Evolutionary conservation across 2,888 invertebrate species (phyloP).

Genomic region (Lochmaea crataegi): DNA sequence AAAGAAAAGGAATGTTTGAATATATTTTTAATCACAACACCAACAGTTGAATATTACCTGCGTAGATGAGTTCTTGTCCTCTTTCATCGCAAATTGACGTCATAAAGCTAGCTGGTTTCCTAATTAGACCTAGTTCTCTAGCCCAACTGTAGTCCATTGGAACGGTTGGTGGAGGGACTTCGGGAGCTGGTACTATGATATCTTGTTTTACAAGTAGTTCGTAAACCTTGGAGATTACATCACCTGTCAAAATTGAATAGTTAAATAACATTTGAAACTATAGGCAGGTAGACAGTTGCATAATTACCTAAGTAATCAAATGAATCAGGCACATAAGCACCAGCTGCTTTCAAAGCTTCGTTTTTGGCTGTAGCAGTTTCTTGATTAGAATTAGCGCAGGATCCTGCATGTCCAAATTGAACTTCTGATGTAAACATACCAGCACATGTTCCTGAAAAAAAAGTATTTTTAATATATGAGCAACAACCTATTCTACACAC

Average conservation of each 20-base stretch:
- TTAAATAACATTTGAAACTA: too few species aligned
- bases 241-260: constrained; percentile 68
- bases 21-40: not conserved
- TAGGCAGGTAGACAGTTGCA: too few species aligned
- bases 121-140: constrained; percentile 94
- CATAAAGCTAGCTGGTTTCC: constrained; percentile 99
- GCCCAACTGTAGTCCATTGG: constrained; percentile 99
- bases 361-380: constrained; percentile 97
- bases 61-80: constrained; percentile 96
- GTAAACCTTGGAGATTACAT: constrained; percentile 81
- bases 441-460: constrained; percentile 62
- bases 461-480: not conserved
- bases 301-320: constrained; percentile 78
- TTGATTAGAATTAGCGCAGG: constrained; percentile 87
- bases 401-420: constrained; percentile 99
- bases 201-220: constrained; percentile 82
- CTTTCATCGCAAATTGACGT: constrained; percentile 99
- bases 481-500: too few species aligned
- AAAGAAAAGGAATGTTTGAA: constrained; percentile 18
- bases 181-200: constrained; percentile 86
- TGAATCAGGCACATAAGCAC: constrained; percentile 91
- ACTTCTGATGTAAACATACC: constrained; percentile 87
- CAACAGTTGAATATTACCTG: constrained; percentile 75
- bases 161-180: constrained; percentile 98
- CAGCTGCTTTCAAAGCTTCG: constrained; percentile 80